A percentile compares a stretch with the other conserved stretches of the same genome.
Evolutionary conservation across 30 jellyfish, hydroid and myxozoan species (phyloP).

Genomic region (Aurelia aurita): DNA sequence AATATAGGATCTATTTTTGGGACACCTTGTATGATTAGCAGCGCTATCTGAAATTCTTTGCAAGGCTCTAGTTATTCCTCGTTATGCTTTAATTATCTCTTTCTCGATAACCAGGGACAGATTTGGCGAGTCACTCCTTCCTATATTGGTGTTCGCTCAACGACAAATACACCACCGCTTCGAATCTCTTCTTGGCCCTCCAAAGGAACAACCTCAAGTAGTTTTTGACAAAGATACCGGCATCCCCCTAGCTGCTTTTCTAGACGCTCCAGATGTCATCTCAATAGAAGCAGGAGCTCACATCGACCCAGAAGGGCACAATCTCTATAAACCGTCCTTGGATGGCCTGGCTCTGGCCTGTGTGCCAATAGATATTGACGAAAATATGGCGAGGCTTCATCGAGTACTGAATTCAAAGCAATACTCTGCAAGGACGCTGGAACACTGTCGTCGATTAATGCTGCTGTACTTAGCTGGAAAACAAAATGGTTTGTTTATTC

Average conservation of each 20-base stretch:
- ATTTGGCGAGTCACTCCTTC: slow-evolving; percentile 78
- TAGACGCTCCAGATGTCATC: slow-evolving; percentile 44
- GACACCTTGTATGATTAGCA: too few relatives aligned
- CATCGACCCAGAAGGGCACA: slow-evolving; percentile 85
- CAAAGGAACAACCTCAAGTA: slow-evolving; percentile 65
- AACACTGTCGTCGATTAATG: slow-evolving; percentile 71
- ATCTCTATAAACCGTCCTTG: slow-evolving; percentile 60
- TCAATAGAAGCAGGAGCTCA: slow-evolving; percentile 87
- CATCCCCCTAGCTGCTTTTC: slow-evolving; percentile 56
- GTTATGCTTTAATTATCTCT: not conserved
- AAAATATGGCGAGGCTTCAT: slow-evolving; percentile 35
- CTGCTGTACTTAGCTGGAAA: slow-evolving; percentile 79
- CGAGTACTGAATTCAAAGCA: slow-evolving; percentile 56
- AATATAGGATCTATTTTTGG: too few relatives aligned
- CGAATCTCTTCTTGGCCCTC: slow-evolving; percentile 53
- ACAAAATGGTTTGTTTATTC: slow-evolving; percentile 51
- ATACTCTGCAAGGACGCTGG: slow-evolving; percentile 66
- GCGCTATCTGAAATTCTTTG: too few relatives aligned
- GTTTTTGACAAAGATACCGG: slow-evolving; percentile 74
- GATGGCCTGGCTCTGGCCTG: slow-evolving; percentile 63
- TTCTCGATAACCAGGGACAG: slow-evolving; percentile 57
- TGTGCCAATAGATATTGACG: slow-evolving; percentile 52
- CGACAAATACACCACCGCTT: slow-evolving; percentile 64
- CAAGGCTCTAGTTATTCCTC: not conserved
- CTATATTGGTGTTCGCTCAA: slow-evolving; percentile 69